Base-by-base conservation (phyloP, 2,113 vertebrate genomes). In the Cygnus atratus region DNA sequence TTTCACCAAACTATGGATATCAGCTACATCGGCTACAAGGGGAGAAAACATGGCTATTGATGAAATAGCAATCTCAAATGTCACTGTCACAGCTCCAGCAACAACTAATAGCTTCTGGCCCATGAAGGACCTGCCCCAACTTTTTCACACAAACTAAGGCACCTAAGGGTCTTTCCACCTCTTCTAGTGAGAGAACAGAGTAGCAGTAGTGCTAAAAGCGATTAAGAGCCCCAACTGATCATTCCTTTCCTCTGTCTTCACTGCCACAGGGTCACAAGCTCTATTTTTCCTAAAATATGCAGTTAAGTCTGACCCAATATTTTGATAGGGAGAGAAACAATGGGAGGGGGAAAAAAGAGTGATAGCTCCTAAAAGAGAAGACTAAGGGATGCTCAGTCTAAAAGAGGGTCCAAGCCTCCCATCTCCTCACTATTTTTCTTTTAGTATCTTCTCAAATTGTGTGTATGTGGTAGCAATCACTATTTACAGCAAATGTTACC, bases 271-370 rank as follows among this genome's bases (percentile, higher is more conserved):
- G 43, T 35, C 5, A 4, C 12, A 22, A 82, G 33, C 12, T 71
- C 48, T n/a, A 71, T 61, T 55, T 61, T 59, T 58, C 58, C 12
- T 39, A 66, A 89, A 92, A 61, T 1, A 15, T 1, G 11, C 33
- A 26, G 2, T 31, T 48, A 58, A 46, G 6, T 75, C 39, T 50
- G 18, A 52, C n/a, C 65, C 3, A 6, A 6, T 55, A 16, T 11
- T 67, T 79, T 61, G 68, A 74, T 2, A 29, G 13, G 5, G 7
- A 59, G 9, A 87, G 12, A 74, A 71, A 82, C 15, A 48, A 16
- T 6, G 9, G 5, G 7, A 6, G 4, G 3, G 16, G 10, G 8
- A 19, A 43, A 3, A 37, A 20, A 62, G 19, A 73, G 18, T 2
- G 22, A 66, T 29, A 62, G 31, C 4, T 81, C 61, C 70, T 58